Percentiles rank a stretch among this genome's conserved stretches.
Conservation (phyloP, 2,113 vertebrate species). For the Campylorhamphus procurvoides region DNA sequence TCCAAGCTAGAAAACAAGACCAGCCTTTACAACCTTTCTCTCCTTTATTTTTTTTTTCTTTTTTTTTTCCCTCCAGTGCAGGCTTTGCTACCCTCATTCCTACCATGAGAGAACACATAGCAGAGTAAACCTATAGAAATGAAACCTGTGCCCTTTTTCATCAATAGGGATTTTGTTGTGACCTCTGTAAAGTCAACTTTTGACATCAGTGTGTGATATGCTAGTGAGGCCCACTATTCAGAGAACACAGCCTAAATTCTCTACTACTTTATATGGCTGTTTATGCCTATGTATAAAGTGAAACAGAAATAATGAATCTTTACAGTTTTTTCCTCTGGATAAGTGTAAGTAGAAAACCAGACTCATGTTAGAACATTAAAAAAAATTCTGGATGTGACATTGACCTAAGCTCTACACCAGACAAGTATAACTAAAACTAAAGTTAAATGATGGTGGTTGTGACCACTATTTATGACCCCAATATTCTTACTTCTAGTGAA, state of each 20-base stretch:
- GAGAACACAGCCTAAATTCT: background rate
- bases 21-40: background rate
- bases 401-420: background rate
- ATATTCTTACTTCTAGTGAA: background rate
- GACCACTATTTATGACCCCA: background rate
- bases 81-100: background rate
- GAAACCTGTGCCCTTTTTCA: background rate
- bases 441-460: background rate
- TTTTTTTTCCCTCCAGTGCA: background rate
- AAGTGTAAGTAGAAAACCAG: background rate
- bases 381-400: background rate
- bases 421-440: background rate
- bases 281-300: background rate
- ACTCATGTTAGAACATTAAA: background rate
- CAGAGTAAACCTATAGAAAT: background rate
- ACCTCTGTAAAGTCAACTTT: background rate
- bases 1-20: background rate
- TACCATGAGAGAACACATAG: background rate
- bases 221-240: background rate
- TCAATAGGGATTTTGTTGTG: background rate
- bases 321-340: background rate
- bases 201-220: rapidly evolving
- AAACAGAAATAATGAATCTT: background rate
- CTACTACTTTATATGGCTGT: background rate
- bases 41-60: too few relatives aligned